Evolutionary conservation across 2,113 vertebrate genomes (phyloP).

Genomic region (Oryzias javanicus): DNA sequence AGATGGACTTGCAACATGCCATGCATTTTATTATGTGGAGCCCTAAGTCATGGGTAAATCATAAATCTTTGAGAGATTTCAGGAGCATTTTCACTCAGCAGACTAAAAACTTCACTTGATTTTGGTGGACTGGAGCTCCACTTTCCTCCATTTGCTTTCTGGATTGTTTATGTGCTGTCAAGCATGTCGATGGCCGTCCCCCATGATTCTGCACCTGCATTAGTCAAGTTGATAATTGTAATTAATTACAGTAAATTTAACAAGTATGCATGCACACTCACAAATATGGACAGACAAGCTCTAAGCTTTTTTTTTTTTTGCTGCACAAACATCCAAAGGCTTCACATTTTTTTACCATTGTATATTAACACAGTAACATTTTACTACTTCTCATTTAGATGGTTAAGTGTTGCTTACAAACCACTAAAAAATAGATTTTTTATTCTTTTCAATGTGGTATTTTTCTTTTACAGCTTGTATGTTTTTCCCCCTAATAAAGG

Average conservation of each 20-base stretch:
- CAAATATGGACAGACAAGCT: neutral
- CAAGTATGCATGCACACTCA: conserved; percentile 3
- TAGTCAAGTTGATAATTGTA: conserved; percentile 72
- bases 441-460: neutral
- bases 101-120: conserved; percentile 7
- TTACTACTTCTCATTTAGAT: no score
- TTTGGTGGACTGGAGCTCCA: conserved; percentile 12
- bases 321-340: conserved; percentile 2
- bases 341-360: conserved; percentile 11
- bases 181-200: conserved; percentile 66
- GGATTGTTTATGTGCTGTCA: conserved; percentile 49
- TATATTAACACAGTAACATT: no score
- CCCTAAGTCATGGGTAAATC: neutral
- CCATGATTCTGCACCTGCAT: conserved; percentile 67
- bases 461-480: conserved; percentile 23
- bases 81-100: neutral
- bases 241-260: conserved; percentile 65
- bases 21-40: neutral
- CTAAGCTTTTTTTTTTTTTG: conserved; percentile 28
- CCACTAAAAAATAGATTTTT: no score
- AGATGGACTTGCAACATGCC: conserved; percentile 33
- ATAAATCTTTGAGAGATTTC: no score
- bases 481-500: conserved; percentile 6
- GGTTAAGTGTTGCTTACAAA: no score
- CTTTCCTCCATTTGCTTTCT: conserved; percentile 54